Conservation (phyloP, 2,797 vertebrate genomes). For the Mus minutoides region DNA sequence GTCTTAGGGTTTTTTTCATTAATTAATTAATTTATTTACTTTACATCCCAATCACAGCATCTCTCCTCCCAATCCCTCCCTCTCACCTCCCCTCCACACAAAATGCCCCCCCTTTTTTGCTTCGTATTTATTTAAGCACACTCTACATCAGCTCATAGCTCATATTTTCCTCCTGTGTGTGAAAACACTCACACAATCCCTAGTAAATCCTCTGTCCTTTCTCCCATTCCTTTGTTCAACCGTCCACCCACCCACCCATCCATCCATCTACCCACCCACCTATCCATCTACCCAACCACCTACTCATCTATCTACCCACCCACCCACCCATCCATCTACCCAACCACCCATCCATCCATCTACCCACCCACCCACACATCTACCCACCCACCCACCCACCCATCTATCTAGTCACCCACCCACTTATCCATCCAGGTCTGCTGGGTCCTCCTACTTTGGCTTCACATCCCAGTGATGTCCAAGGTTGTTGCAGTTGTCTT, state of each 20-base stretch:
- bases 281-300: not conserved
- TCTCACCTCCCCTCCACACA: not conserved
- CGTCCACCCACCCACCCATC: not conserved
- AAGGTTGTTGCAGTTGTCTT: not conserved
- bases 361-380: not conserved
- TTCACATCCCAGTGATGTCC: not conserved
- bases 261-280: not conserved
- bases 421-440: not conserved
- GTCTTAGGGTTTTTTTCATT: not conserved
- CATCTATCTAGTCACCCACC: not conserved
- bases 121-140: not conserved
- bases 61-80: not conserved
- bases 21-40: not conserved
- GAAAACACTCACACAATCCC: not conserved
- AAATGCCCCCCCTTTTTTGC: not conserved
- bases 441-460: not conserved
- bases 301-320: not conserved
- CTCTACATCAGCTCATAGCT: not conserved
- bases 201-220: not conserved
- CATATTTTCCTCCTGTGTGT: not conserved
- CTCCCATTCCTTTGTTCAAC: not conserved
- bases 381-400: accelerated
- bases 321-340: no score
- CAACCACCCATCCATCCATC: not conserved
- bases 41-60: not conserved